Conservation (phyloP, 2,888 invertebrate species). For the Eupithecia subumbrata region DNA sequence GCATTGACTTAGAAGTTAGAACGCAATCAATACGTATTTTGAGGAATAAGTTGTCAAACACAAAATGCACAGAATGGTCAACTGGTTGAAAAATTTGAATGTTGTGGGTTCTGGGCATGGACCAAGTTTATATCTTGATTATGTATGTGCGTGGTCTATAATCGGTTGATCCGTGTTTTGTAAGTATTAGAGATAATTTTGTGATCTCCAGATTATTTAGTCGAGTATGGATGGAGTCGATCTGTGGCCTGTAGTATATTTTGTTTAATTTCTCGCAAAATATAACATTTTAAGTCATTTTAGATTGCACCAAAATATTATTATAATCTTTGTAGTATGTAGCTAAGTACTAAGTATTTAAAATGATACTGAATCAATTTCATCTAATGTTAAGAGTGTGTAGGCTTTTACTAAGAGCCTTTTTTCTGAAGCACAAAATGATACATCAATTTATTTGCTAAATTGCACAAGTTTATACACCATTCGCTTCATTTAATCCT, state of each 20-base stretch:
- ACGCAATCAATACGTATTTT: not conserved
- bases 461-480: not conserved
- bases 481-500: not conserved
- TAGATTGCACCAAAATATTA: conserved; percentile 44
- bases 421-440: not conserved
- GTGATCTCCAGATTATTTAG: conserved; percentile 76
- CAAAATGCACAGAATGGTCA: conserved; percentile 9
- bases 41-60: not conserved
- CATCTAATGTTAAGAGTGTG: not conserved
- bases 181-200: conserved; percentile 72
- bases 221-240: conserved; percentile 67
- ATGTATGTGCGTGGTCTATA: conserved; percentile 14
- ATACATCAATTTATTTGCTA: not conserved
- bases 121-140: conserved; percentile 14
- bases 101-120: conserved; percentile 9
- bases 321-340: not conserved
- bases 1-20: not conserved
- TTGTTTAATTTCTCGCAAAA: conserved; percentile 41
- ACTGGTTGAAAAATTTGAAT: not conserved
- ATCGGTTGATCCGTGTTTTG: conserved; percentile 33
- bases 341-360: not conserved
- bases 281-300: conserved; percentile 33
- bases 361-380: not conserved
- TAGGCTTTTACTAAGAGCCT: not conserved
- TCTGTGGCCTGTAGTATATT: conserved; percentile 58